These are phyloP conservation scores for Passer montanus DNA, from an alignment of 2,113 vertebrate genomes.

Conservation along the genomic window DNA sequence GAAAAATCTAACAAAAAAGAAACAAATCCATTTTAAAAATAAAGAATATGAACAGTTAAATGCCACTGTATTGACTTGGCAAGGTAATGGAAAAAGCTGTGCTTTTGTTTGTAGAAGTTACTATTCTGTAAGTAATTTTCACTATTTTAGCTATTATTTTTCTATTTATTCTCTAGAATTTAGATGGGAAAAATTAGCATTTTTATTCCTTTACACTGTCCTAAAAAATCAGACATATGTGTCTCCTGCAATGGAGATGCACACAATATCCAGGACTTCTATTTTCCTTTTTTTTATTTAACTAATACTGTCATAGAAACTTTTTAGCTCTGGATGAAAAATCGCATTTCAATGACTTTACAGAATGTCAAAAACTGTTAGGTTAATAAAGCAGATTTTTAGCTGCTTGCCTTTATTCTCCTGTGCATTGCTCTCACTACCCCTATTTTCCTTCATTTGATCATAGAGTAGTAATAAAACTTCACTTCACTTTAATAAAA, in stretches of 20 bases:
- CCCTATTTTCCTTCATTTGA: constrained; percentile 55
- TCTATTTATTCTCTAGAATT: background rate
- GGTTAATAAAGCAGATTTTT: background rate
- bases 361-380: background rate
- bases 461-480: constrained; percentile 59
- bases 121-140: background rate
- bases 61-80: background rate
- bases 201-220: background rate
- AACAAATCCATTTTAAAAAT: background rate
- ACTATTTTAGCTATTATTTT: background rate
- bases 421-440: background rate
- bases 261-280: background rate
- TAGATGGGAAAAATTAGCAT: background rate
- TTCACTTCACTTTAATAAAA: constrained; percentile 68
- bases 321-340: constrained; percentile 29
- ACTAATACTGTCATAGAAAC: background rate
- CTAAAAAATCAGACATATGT: background rate
- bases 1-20: background rate
- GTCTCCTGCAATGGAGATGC: background rate
- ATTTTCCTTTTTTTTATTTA: background rate
- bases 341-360: constrained; percentile 1
- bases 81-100: background rate
- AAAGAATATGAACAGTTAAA: background rate
- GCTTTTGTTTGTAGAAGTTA: background rate
- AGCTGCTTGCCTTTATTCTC: background rate